Evolutionary conservation across 2,888 invertebrate species (phyloP), one percentile per base, ranked within the genome.

Genomic region (Argyra leucocephala): DNA sequence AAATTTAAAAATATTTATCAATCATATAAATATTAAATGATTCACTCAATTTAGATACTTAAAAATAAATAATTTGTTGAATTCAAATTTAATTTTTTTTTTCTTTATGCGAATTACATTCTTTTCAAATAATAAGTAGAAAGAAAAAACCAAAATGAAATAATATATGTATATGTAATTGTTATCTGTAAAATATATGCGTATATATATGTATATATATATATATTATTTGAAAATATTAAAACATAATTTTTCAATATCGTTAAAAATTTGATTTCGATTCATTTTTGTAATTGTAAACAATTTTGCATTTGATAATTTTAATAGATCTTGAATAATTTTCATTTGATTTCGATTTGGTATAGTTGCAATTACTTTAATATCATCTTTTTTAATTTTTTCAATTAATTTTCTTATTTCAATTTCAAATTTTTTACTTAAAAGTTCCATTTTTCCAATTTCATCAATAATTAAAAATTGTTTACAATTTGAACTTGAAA

Each of bases 401-500:
- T 68, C 65, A 0, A 73, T 31, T 3, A 75, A 57, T 1, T 66
- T 64, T 7, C 57, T 23, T 3, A 78, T 24, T 22, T 71, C 67
- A 1, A 65, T 23, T 64, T 74, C 72, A 62, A 79, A 79, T 9
- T 66, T 65, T 36, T 69, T 72, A 64, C 78, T 78, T 2, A 74
- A 66, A 21, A 79, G 61, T 66, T 79, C 78, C 79, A 79, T 79
- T 73, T 75, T 78, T 10, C 78, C 78, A 58, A 79, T 73, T 70
- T 79, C 79, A 65, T 79, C 78, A 36, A 79, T 69, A 7, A 79
- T 64, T 5, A 77, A 31, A 1, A 48, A 48, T 18, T 48, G 15
- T 9, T 65, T 18, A 26, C 61, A 36, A 1, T 64, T n/a, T 12
- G 69, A 63, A 0, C 74, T 69, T 59, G 84, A 71, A n/a, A n/a